Conservation (phyloP, 1,140 invertebrate species). For the Elymnias hypermnestra region DNA sequence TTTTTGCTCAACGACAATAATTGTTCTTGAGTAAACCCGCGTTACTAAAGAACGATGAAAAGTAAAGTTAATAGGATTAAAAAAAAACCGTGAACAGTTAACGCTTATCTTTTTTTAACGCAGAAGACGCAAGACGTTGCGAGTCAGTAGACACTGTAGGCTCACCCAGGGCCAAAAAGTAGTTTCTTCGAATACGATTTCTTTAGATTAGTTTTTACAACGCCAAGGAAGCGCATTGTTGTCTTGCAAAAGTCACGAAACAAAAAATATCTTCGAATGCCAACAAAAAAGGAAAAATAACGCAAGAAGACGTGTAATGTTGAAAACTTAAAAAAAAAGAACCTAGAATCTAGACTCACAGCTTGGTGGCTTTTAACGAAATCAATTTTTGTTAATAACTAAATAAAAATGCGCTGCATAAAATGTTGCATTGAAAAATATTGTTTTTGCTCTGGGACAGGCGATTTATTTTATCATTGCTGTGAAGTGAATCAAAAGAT, state of each 20-base stretch:
- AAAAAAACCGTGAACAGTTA: not conserved
- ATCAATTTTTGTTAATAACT: not conserved
- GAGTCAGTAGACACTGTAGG: constrained; percentile 4
- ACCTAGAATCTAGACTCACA: not conserved
- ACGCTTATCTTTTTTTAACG: constrained; percentile 1
- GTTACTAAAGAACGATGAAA: constrained; percentile 1
- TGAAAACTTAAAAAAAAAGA: not conserved
- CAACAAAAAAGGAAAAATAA: not conserved
- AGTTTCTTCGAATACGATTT: constrained; percentile 5
- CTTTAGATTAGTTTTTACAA: constrained; percentile 8
- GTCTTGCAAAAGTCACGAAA: constrained; percentile 1
- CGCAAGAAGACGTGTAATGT: constrained; percentile 4
- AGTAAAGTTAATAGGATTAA: constrained; percentile 3
- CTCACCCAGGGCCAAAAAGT: constrained; percentile 3
- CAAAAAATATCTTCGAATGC: constrained; percentile 3
- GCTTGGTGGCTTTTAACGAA: not conserved
- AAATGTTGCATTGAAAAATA: not conserved
- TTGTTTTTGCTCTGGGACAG: constrained; percentile 6
- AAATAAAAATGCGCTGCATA: not conserved
- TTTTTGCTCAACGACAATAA: not conserved
- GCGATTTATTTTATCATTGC: constrained; percentile 9
- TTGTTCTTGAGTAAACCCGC: constrained; percentile 1
- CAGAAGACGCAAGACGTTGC: constrained; percentile 7
- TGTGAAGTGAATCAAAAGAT: constrained; percentile 9
- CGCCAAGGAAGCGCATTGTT: constrained; percentile 6